Evolutionary conservation across 2,113 vertebrate genomes (phyloP), one percentile per base, ranked within the genome.

Genomic region (Albula goreensis): DNA sequence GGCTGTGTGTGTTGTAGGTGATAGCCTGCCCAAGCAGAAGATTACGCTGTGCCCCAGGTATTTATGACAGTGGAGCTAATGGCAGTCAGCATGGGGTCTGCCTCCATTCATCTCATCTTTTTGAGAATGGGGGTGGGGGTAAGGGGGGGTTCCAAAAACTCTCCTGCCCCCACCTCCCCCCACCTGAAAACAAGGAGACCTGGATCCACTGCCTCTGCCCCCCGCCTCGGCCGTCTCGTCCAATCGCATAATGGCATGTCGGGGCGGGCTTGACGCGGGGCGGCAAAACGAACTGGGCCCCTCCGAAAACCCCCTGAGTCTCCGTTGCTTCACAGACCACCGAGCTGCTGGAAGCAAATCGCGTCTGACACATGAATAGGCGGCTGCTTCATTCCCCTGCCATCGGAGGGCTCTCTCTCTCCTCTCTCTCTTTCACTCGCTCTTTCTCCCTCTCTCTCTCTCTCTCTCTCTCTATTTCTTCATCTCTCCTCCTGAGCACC

Each of bases 351-450:
- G 49, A 51, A 83, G 50, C 80, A 87, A 87, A 89, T 89, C 80
- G 63, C 57, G 70, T n/a, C 82, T 90, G 86, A 89, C 86, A 87
- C 49, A 12, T 66, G 83, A 90, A 83, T 85, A 74, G 83, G 81
- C 84, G 80, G 51, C 57, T 74, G 77, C 31, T 50, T 22, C 10
- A 17, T 57, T 85, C 80, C 85, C 49, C 48, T 50, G 31, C 48
- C 50, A 82, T 74, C 52, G 81, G 82, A 86, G 85, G 82, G 85
- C 78, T 86, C 53, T 5, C 53, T 85, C 78, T 2, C 31, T 41
- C 31, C 31, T 41, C 31, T 41, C 31, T 41, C 31, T 41, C 31
- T 41, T 41, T 41, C 31, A 41, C 31, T 41, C 31, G 31, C 31
- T 41, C 31, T 50, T 12, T 48, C 77, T 79, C 10, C 8, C 5